Conservation (phyloP, 92 coral and sea anemone genomes). For the Zoanthus solanderi region DNA sequence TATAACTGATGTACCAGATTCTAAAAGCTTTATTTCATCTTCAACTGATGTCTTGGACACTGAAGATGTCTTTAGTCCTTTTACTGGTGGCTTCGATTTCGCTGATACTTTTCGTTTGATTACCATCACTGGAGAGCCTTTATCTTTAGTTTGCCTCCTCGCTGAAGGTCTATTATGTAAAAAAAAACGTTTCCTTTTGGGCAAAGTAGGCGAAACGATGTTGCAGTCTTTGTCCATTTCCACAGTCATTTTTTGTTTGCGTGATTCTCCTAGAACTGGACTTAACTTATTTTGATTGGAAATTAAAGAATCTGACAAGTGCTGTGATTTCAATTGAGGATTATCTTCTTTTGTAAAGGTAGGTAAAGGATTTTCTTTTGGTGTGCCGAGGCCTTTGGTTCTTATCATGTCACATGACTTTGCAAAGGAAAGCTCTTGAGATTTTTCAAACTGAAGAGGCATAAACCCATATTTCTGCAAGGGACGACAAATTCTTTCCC, state of each 20-base stretch:
- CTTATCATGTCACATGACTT: neutral
- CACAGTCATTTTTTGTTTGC: neutral
- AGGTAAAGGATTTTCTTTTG: neutral
- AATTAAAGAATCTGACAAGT: neutral
- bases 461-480: slow-evolving; percentile 31
- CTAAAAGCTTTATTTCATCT: no score
- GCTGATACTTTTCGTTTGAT: neutral
- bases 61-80: no score
- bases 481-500: slow-evolving; percentile 20
- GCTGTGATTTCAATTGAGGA: neutral
- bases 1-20: no score
- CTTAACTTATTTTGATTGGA: neutral
- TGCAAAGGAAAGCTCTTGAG: neutral
- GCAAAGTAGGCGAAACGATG: neutral
- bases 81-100: no score
- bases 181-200: slow-evolving; percentile 37
- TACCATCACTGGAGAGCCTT: neutral
- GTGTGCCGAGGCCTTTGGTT: neutral
- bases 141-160: neutral
- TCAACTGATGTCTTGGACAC: no score
- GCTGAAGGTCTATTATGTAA: slow-evolving; percentile 17
- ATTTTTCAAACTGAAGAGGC: slow-evolving; percentile 27
- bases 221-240: slow-evolving; percentile 17
- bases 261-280: neutral
- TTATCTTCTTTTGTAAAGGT: neutral